Conservation (phyloP, 2,797 vertebrate species). For the Manis javanica region DNA sequence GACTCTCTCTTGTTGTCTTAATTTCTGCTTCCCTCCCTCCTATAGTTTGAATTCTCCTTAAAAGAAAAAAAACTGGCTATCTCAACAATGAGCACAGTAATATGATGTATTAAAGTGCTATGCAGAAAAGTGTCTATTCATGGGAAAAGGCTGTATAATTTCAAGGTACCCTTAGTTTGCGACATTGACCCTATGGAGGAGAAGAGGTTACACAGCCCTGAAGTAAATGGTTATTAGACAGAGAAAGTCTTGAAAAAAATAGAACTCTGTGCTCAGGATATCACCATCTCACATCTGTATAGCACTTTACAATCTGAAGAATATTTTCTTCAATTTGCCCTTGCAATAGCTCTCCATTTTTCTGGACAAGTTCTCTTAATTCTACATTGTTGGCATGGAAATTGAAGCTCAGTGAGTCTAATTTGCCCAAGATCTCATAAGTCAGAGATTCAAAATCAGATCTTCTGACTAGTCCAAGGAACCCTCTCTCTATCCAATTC, state of each 20-base stretch:
- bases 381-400: neutral
- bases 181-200: neutral
- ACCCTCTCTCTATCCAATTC: neutral
- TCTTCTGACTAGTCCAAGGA: neutral
- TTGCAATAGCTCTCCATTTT: neutral
- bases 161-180: neutral
- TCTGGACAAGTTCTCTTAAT: neutral
- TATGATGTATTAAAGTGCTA: neutral
- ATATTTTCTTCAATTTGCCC: neutral
- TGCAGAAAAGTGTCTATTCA: neutral
- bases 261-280: neutral
- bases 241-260: neutral
- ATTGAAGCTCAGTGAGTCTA: neutral
- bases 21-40: neutral
- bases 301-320: neutral
- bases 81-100: neutral
- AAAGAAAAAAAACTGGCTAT: neutral
- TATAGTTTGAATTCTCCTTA: neutral
- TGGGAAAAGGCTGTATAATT: neutral
- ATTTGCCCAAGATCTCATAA: conserved; percentile 2
- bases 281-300: neutral
- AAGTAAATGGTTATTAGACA: neutral
- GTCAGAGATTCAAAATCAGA: neutral
- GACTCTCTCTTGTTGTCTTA: neutral
- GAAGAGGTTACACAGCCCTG: neutral